A percentile compares a stretch with the other conserved stretches of the same genome.
Evolutionary conservation across 2,113 vertebrate genomes (phyloP).

Genomic region (Eptesicus fuscus): DNA sequence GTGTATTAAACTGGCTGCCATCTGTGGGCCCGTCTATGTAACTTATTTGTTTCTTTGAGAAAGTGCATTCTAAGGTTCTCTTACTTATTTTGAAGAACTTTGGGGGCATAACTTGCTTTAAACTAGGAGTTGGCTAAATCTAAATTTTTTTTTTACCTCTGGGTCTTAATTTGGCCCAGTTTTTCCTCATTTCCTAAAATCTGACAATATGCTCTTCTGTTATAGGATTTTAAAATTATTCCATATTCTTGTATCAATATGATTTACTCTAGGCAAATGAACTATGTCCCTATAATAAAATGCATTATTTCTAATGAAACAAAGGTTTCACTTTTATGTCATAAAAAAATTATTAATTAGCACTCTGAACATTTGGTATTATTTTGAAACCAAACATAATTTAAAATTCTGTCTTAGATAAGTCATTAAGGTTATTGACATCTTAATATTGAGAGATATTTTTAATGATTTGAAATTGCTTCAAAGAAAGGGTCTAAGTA

Average conservation of each 20-base stretch:
- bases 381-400: constrained; percentile 5
- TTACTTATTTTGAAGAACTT: neutral
- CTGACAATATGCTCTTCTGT: neutral
- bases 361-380: neutral
- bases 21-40: neutral
- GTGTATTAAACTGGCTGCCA: neutral
- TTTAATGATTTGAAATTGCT: neutral
- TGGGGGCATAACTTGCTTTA: neutral
- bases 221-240: neutral
- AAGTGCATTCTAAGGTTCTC: neutral
- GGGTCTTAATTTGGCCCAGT: neutral
- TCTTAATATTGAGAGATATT: neutral
- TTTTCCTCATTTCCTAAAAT: neutral
- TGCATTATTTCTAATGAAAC: constrained; percentile 4
- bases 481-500: neutral
- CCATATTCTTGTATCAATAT: neutral
- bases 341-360: neutral
- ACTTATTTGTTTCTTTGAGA: neutral
- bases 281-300: neutral
- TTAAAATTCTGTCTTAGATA: constrained; percentile 6
- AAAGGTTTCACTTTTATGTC: neutral
- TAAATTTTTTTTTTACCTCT: neutral
- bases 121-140: neutral
- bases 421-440: neutral
- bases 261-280: neutral